phyloP scores from a whole-genome alignment of 2,797 vertebrate genomes.

The Poecilia wingei region DNA sequence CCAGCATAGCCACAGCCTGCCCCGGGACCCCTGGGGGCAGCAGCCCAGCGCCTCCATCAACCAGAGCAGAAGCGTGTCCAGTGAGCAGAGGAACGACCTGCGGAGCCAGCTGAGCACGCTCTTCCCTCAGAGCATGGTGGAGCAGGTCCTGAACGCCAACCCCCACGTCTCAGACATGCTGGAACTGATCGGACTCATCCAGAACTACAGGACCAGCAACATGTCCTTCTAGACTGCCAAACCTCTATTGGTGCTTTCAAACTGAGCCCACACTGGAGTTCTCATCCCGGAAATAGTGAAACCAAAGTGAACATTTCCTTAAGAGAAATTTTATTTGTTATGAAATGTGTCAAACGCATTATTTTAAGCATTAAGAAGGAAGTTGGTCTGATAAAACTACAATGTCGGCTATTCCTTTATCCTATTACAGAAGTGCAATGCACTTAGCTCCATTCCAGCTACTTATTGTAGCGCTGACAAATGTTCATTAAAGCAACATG shows the following conservation, averaged over 20 bases:
- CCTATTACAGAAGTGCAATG: slow-evolving; percentile 67
- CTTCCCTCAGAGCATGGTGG: slow-evolving; percentile 72
- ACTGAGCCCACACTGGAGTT: slow-evolving; percentile 19
- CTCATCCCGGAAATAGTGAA: slow-evolving; percentile 18
- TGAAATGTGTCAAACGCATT: slow-evolving; percentile 3
- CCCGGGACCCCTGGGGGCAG: slow-evolving; percentile 47
- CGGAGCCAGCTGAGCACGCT: slow-evolving; percentile 70
- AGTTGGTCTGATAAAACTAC: slow-evolving; percentile 22
- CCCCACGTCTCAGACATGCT: slow-evolving; percentile 65
- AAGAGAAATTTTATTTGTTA: slow-evolving; percentile 18
- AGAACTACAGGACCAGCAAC: slow-evolving; percentile 56
- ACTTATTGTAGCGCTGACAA: slow-evolving; percentile 49
- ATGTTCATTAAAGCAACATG: slow-evolving; percentile 61
- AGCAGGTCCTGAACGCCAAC: slow-evolving; percentile 66
- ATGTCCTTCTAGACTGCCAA: slow-evolving; percentile 34
- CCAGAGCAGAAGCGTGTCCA: slow-evolving; percentile 1
- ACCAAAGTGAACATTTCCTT: not conserved
- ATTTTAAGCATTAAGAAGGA: slow-evolving; percentile 56
- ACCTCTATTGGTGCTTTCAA: not conserved
- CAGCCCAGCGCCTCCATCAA: not conserved
- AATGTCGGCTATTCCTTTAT: slow-evolving; percentile 34
- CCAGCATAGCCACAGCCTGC: slow-evolving; percentile 39
- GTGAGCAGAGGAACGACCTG: slow-evolving; percentile 46
- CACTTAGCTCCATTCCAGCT: slow-evolving; percentile 55
- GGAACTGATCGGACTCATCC: slow-evolving; percentile 70